Evolutionary conservation across 1,140 invertebrate genomes (phyloP).

Genomic region (Neoseiulus cucumeris): DNA sequence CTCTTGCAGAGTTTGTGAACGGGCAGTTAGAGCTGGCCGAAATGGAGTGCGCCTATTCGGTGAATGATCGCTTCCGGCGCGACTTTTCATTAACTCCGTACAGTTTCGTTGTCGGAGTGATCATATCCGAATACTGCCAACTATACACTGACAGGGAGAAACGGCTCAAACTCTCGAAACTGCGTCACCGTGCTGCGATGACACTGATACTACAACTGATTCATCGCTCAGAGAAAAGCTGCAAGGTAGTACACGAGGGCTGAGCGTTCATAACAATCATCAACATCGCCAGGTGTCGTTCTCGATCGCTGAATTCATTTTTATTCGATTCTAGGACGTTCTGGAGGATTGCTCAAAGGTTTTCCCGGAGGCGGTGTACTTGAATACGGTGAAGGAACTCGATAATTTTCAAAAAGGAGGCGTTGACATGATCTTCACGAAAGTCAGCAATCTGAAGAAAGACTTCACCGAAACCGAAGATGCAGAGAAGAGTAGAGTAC

Average conservation of each 20-base stretch:
- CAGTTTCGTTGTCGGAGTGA: neutral
- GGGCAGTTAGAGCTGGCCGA: no score
- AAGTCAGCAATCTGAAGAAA: neutral
- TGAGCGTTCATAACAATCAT: no score
- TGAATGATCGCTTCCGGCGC: neutral
- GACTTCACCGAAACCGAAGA: neutral
- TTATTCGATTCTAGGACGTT: neutral
- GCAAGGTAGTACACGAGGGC: no score
- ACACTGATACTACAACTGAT: neutral
- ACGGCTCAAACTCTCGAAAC: neutral
- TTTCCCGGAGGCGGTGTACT: neutral
- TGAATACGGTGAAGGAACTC: neutral
- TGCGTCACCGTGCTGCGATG: neutral
- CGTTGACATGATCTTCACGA: neutral
- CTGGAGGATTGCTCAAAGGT: neutral
- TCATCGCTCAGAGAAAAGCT: neutral
- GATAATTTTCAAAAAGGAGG: neutral
- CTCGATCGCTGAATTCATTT: no score
- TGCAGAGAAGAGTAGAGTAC: neutral
- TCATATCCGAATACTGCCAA: neutral
- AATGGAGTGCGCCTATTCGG: slow-evolving; percentile 5
- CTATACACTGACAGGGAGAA: neutral
- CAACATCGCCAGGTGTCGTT: no score
- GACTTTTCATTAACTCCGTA: neutral
- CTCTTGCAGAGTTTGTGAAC: no score